Base-by-base conservation (phyloP, 2,797 vertebrate species). In the Takifugu ocellatus region DNA sequence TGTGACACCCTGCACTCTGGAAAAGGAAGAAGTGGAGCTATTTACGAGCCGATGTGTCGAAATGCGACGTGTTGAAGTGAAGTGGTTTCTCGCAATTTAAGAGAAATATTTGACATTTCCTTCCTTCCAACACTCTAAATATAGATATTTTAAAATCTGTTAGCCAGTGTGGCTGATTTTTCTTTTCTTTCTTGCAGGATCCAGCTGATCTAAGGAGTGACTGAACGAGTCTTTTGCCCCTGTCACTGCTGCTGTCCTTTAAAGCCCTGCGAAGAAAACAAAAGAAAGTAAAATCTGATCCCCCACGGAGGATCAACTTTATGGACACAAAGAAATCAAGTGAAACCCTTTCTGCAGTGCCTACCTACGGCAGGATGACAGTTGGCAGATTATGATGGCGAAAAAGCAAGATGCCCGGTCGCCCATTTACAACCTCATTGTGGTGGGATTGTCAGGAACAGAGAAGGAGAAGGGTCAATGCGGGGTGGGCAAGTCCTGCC, bases 391-490 rank as follows among this genome's bases (percentile, higher is more conserved):
- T 76, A 96, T 96, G 94, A 99, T 98, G 96, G 97, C 97, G 48
- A 95, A 96, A 88, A 99, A 98, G 91, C 97, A 98, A 92, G 97
- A 99, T 92, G 94, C 84, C 52, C 94, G 96, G 66, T 75, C 92
- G 39, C 94, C 96, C 91, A 96, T 92, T 92, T 98, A 97, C 89
- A 95, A 93, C 87, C 88, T 99, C 75, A 94, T 94, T 70, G 96
- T 97, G 88, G 94, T 98, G 91, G 97, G 97, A 3, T 86, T 99
- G 78, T 99, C 97, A 0, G 97, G 97, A 82, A 98, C 97, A 0
- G 97, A 99, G 84, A 98, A 98, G 68, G 97, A 99, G 76, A 99
- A 99, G 51, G 97, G 97, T 1, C 96, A 98, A 52, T 98, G 97
- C 4, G 97, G 97, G 53, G 78, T 98, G 11, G 97, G 97, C 8